Conservation (phyloP, 2,797 vertebrate species). For the Tauraco hartlaubi region DNA sequence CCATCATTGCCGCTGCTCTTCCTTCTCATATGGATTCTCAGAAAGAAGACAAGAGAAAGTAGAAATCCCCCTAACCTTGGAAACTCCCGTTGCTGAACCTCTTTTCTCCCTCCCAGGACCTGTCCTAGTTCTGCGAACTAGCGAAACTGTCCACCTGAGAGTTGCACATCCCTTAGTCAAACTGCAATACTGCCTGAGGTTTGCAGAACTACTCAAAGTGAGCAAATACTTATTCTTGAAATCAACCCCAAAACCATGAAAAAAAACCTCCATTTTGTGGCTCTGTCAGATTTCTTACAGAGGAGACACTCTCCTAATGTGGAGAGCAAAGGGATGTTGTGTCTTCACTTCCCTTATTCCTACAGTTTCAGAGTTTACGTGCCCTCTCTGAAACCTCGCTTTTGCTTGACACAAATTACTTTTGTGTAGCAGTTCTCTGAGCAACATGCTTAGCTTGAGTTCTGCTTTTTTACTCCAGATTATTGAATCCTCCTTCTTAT, state of each 20-base stretch:
- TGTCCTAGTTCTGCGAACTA: not conserved
- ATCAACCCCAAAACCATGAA: not conserved
- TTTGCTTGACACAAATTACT: not conserved
- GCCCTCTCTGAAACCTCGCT: not conserved
- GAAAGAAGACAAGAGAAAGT: not conserved
- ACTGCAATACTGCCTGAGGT: not conserved
- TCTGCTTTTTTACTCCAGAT: not conserved
- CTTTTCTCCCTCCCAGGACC: not conserved
- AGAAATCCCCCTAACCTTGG: conserved; percentile 2
- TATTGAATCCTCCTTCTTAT: not conserved
- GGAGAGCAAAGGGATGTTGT: not conserved
- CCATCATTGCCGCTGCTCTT: not conserved
- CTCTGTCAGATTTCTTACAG: not conserved
- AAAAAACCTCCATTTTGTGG: not conserved
- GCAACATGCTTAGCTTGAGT: not conserved
- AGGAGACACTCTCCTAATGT: not conserved
- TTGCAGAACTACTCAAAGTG: not conserved
- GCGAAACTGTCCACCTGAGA: not conserved
- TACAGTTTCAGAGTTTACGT: not conserved
- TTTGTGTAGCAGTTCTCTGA: not conserved
- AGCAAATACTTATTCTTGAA: not conserved
- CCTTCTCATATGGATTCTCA: not conserved
- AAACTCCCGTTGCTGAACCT: not conserved
- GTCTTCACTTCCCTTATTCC: not conserved
- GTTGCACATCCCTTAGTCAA: not conserved